Evolutionary conservation across 2,113 vertebrate genomes (phyloP).

Genomic region (Recurvirostra avosetta): DNA sequence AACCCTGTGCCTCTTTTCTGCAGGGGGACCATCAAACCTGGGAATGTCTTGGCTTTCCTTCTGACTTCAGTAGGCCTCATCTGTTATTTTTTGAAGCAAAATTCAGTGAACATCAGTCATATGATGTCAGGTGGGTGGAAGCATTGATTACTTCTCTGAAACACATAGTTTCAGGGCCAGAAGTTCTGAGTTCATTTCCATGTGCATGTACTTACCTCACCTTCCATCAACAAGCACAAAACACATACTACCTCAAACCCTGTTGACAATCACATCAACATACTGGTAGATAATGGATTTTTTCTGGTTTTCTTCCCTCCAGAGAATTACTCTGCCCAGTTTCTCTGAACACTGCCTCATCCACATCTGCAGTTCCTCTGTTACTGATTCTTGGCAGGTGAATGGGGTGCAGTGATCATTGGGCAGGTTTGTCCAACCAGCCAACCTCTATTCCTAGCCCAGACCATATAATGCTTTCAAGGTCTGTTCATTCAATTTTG

Average conservation of each 20-base stretch:
- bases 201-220: not conserved
- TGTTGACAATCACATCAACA: not conserved
- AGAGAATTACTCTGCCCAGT: not conserved
- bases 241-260: fast-evolving
- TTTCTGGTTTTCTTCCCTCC: not conserved
- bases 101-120: not conserved
- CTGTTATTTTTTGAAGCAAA: not conserved
- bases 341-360: not conserved
- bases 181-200: not conserved
- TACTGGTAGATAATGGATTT: not conserved
- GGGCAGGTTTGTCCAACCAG: not conserved
- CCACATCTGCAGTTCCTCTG: not conserved
- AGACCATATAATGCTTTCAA: not conserved
- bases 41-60: too few species aligned
- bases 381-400: not conserved
- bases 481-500: not conserved
- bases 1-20: too few species aligned
- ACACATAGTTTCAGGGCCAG: not conserved
- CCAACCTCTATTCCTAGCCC: not conserved
- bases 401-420: not conserved
- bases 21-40: too few species aligned
- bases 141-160: not conserved
- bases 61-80: too few species aligned
- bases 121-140: not conserved
- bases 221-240: not conserved